Evolutionary conservation across 2,113 vertebrate genomes (phyloP), one percentile per base, ranked within the genome.

Genomic region (Maccullochella peelii): DNA sequence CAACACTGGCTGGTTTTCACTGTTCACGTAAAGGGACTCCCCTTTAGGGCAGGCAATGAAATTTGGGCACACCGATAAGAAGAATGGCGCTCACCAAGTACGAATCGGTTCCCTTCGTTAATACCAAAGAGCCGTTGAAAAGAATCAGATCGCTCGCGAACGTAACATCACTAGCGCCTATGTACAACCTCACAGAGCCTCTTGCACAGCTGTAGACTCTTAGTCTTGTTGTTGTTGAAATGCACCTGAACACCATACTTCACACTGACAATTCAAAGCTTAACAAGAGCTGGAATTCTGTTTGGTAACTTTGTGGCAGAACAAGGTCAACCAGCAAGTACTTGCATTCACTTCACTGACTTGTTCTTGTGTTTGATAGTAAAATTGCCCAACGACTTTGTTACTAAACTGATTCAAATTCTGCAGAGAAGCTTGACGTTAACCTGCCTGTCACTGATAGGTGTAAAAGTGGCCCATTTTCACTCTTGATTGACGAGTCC

Each of bases 401-500:
- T 62, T 33, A 52, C 58, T 6, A 65, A 57, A 63, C 42, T 62
- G 76, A 79, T 33, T 83, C 23, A 63, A 54, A 73, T 61, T 59
- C 73, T 58, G 44, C 27, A 57, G 80, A 80, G 38, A 50, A 55
- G 54, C 67, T 61, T 50, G 21, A 10, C 20, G 9, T 40, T 72
- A 80, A 83, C 73, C 49, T 54, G 27, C 40, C 76, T 77, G 59
- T 71, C 72, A 73, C 20, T 40, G 21, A 71, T 6, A 74, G 21
- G 58, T 52, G 33, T 49, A 27, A 79, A 86, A 81, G 73, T 83
- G 69, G 57, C 61, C 81, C 73, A 80, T 78, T 85, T 70, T 68
- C 30, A 2, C 14, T 47, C 50, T 21, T 89, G 87, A 91, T 76
- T 89, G 89, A 91, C 61, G 57, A 75, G 77, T 81, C 79, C 69